A percentile compares a stretch with the other conserved stretches of the same genome.
These are phyloP conservation scores for Barnardius zonarius DNA, from an alignment of 2,113 vertebrate genomes.

Conservation along the genomic window DNA sequence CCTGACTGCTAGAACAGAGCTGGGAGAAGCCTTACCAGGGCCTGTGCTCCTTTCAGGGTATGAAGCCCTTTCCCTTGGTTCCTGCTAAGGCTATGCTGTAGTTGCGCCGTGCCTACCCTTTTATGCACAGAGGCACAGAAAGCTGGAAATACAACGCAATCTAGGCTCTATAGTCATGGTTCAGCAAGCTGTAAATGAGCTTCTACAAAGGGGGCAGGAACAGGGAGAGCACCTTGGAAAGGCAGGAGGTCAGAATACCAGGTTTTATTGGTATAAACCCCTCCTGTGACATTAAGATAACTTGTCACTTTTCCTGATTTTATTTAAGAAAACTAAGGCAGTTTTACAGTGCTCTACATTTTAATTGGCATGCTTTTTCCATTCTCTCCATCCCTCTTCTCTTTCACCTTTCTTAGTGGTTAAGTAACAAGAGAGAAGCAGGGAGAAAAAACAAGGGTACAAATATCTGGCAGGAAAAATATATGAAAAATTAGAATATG, in stretches of 20 bases:
- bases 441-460: background rate
- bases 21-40: background rate
- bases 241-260: background rate
- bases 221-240: background rate
- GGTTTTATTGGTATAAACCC: background rate
- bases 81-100: background rate
- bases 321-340: background rate
- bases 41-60: background rate
- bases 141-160: background rate
- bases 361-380: background rate
- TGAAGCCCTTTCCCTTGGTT: background rate
- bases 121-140: background rate
- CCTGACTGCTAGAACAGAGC: background rate
- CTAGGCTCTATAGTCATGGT: background rate
- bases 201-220: background rate
- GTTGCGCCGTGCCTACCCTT: background rate
- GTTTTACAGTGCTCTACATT: background rate
- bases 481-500: background rate
- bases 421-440: background rate
- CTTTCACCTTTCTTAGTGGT: background rate
- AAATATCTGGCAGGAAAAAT: accelerated
- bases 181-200: background rate
- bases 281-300: background rate
- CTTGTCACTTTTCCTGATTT: background rate
- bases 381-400: background rate